These are phyloP conservation scores for Sicus ferrugineus DNA, from an alignment of 2,888 invertebrate genomes.

Conservation along the genomic window DNA sequence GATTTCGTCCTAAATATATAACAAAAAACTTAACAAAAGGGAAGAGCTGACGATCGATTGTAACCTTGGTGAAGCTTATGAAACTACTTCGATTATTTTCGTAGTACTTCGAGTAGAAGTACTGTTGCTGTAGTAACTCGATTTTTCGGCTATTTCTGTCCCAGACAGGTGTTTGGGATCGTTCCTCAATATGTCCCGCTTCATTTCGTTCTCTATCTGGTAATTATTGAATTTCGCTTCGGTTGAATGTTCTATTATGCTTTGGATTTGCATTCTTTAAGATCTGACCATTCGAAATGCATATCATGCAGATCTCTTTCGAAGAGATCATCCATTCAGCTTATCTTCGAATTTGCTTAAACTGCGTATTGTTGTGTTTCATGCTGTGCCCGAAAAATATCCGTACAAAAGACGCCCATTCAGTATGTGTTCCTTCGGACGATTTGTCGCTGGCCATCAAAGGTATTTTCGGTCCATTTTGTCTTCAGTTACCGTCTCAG, in stretches of 20 bases:
- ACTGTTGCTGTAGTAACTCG: background rate
- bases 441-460: constrained; percentile 20
- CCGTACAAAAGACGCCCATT: background rate
- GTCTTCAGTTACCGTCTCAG: background rate
- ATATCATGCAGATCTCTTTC: too few relatives aligned
- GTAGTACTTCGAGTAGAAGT: background rate
- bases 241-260: background rate
- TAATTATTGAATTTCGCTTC: too few relatives aligned
- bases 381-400: background rate
- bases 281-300: background rate
- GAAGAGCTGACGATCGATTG: background rate
- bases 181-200: too few relatives aligned
- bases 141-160: background rate
- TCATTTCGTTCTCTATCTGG: too few relatives aligned
- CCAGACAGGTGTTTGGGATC: too few relatives aligned
- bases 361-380: background rate
- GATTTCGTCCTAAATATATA: background rate
- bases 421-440: background rate
- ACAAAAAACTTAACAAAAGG: background rate
- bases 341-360: too few relatives aligned
- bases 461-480: constrained; percentile 12
- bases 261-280: background rate
- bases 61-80: background rate
- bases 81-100: background rate
- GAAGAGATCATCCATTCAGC: too few relatives aligned